These are phyloP conservation scores for Zaprionus vittiger DNA, from an alignment of 1,140 invertebrate species.

Conservation along the genomic window DNA sequence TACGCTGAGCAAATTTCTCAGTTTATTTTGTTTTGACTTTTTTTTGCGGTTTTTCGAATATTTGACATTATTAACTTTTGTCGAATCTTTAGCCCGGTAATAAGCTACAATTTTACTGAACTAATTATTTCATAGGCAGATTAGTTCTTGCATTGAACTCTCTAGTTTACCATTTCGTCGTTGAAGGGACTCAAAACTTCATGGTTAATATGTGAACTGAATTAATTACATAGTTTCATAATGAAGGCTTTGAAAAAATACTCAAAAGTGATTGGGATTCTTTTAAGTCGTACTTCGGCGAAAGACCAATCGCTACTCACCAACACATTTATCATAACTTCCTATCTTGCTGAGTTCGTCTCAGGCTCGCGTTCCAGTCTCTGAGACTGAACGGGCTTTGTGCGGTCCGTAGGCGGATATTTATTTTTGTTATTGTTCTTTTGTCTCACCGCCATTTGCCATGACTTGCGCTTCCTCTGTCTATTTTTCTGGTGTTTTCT, in stretches of 20 bases:
- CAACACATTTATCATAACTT: not conserved
- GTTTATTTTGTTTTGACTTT: slow-evolving; percentile 29
- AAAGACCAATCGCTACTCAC: not conserved
- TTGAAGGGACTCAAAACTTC: no score
- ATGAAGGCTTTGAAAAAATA: no score
- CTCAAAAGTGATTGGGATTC: not conserved
- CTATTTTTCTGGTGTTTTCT: slow-evolving; percentile 1
- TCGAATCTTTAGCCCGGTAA: not conserved
- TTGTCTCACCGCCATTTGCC: slow-evolving; percentile 53
- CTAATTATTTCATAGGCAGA: no score
- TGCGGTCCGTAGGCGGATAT: slow-evolving; percentile 53
- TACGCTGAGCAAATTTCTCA: slow-evolving; percentile 47
- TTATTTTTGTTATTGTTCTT: slow-evolving; percentile 79
- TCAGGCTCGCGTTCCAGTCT: not conserved
- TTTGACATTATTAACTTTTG: slow-evolving; percentile 53
- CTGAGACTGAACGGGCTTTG: slow-evolving; percentile 43
- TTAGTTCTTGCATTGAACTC: no score
- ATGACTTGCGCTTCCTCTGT: slow-evolving; percentile 29
- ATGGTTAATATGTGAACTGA: not conserved
- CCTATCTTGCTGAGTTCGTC: not conserved
- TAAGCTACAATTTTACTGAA: no score
- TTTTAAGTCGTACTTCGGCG: not conserved
- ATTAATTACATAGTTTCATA: not conserved
- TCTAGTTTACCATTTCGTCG: no score
- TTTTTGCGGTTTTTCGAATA: slow-evolving; percentile 12